Percentiles rank a stretch among this genome's conserved stretches.
phyloP scores from a whole-genome alignment of 92 coral and sea anemone species.

The Plumapathes pennacea region DNA sequence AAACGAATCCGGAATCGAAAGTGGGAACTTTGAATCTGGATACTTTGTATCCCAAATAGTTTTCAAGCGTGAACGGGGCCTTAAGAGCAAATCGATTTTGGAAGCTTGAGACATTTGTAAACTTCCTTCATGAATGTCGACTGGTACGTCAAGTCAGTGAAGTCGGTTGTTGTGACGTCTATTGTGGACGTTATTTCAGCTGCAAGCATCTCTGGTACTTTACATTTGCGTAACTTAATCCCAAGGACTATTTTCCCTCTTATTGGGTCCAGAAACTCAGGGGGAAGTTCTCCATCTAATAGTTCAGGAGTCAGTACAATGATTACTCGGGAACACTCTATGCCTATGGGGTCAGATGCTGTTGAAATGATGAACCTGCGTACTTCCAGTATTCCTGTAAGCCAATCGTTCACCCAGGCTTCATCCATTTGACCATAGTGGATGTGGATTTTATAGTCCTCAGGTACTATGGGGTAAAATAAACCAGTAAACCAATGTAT shows the following conservation, averaged over 20 bases:
- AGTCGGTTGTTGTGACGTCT: conserved; percentile 39
- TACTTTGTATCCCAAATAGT: neutral
- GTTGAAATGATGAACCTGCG: conserved; percentile 60
- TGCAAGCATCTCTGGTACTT: conserved; percentile 24
- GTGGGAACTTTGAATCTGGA: neutral
- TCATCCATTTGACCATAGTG: conserved; percentile 61
- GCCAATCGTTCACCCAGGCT: conserved; percentile 66
- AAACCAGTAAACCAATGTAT: too few relatives aligned
- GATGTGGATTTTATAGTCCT: conserved; percentile 74
- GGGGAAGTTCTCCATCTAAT: conserved; percentile 9
- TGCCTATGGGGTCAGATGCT: conserved; percentile 31
- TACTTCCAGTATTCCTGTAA: conserved; percentile 60
- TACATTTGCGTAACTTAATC: conserved; percentile 28
- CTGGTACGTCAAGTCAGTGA: conserved; percentile 46
- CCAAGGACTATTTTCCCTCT: conserved; percentile 30
- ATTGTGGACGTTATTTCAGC: too few relatives aligned
- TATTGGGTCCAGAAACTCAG: neutral
- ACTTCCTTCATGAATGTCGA: conserved; percentile 26
- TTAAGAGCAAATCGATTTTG: conserved; percentile 52
- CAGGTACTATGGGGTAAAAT: too few relatives aligned
- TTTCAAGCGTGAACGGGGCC: neutral
- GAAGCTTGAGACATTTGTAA: conserved; percentile 38
- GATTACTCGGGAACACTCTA: conserved; percentile 39
- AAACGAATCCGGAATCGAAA: too few relatives aligned
- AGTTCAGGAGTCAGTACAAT: conserved; percentile 59